phyloP scores from a whole-genome alignment of 2,113 vertebrate genomes.

The Pollimyrus isidori region DNA sequence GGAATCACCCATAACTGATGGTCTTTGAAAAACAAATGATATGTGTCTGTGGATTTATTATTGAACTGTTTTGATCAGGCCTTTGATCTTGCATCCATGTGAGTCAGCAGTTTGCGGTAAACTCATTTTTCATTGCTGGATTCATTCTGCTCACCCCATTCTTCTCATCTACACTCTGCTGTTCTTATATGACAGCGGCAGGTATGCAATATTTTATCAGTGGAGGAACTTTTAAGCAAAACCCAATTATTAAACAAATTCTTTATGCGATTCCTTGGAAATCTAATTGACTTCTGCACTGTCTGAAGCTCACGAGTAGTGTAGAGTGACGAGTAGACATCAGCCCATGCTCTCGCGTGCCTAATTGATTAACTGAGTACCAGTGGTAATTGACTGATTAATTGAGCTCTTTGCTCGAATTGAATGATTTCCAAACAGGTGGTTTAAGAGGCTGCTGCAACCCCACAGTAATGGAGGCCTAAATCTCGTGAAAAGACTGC shows the following conservation, averaged over 20 bases:
- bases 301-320: not conserved
- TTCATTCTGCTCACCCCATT: not conserved
- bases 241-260: not conserved
- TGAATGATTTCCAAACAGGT: not conserved
- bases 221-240: not conserved
- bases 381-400: not conserved
- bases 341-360: not conserved
- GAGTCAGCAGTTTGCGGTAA: not conserved
- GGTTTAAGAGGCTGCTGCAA: not conserved
- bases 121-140: not conserved
- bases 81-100: not conserved
- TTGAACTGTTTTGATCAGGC: not conserved
- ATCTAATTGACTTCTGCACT: not conserved
- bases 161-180: not conserved
- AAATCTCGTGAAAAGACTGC: not conserved
- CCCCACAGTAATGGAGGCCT: not conserved
- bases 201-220: not conserved
- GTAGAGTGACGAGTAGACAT: not conserved
- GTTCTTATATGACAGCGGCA: not conserved
- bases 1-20: not conserved
- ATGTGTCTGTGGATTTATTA: not conserved
- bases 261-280: not conserved
- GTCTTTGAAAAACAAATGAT: slow-evolving; percentile 4
- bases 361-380: not conserved
- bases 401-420: not conserved